phyloP scores from a whole-genome alignment of 2,113 vertebrate genomes.

The Oplegnathus fasciatus region DNA sequence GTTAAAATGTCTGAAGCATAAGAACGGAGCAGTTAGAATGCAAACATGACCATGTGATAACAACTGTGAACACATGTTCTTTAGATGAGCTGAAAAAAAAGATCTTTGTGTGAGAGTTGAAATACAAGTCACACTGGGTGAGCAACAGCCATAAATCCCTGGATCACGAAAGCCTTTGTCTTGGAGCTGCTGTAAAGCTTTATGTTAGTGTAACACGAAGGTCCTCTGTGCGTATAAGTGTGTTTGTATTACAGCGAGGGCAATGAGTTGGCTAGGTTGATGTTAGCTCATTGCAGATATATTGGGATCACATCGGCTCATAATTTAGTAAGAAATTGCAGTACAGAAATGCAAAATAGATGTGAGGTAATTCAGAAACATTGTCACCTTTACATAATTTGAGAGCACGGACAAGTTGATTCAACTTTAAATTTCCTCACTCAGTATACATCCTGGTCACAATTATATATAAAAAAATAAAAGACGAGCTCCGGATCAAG shows the following conservation, averaged over 20 bases:
- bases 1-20: slow-evolving; percentile 19
- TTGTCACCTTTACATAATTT: background rate
- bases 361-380: background rate
- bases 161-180: slow-evolving; percentile 50
- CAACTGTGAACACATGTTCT: slow-evolving; percentile 42
- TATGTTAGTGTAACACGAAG: background rate
- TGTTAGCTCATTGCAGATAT: background rate
- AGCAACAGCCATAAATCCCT: slow-evolving; percentile 13
- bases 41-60: slow-evolving; percentile 38
- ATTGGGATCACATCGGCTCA: background rate
- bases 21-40: slow-evolving; percentile 52
- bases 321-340: background rate
- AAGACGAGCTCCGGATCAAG: too few species aligned
- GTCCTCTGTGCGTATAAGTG: slow-evolving; percentile 1
- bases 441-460: too few species aligned
- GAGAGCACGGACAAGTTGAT: background rate
- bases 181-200: slow-evolving; percentile 16
- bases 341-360: background rate
- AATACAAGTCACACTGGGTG: slow-evolving; percentile 38
- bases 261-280: background rate
- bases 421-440: too few species aligned
- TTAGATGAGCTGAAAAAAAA: slow-evolving; percentile 24
- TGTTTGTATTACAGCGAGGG: slow-evolving; percentile 3
- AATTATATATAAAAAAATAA: too few species aligned
- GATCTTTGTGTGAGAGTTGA: slow-evolving; percentile 49